Evolutionary conservation across 1,140 invertebrate species (phyloP), one percentile per base, ranked within the genome.

Genomic region (Procambarus clarkii): DNA sequence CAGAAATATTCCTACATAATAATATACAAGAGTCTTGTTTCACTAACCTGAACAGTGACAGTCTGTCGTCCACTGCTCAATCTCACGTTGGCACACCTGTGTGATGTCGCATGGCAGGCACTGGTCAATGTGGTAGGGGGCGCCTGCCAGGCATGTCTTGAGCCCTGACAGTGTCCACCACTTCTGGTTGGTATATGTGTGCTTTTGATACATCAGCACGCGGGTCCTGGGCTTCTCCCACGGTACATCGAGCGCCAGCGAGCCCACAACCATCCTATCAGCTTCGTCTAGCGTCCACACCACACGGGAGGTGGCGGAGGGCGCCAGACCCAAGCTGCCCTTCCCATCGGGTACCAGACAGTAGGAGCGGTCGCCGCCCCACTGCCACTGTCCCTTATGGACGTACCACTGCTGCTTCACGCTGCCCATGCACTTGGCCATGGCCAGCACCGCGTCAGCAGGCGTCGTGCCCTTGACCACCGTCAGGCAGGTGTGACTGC

Each of bases 401-500:
- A 88, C 77, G n/a, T 24, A 80, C 86, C 86, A 88, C 58, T 80
- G 86, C 54, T 88, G 86, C 34, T 76, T 88, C 1, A 9, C 18
- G 58, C 50, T 64, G 45, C 86, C 86, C 1, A 77, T 80, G 44
- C 60, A 80, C 18, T 79, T 50, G 18, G 76, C 76, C n/a, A 88
- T 11, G 58, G 74, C 86, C 11, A 88, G 21, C 54, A 79, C 77
- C 18, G 86, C 76, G 13, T 80, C 77, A 48, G 54, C 24, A 64
- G 86, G 86, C 2, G 8, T 21, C 4, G 50, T 80, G 44, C 77
- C 76, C 21, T 45, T 79, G 4, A 88, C 46, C 48, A 88, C 86
- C 9, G 86, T 88, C 54, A 88, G 58, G 86, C 86, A 88, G 15
- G 86, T 79, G 54, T 79, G 50, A 45, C 76, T 88, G 44, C 77